phyloP scores from a whole-genome alignment of 2,888 invertebrate species.

The Tortrix viridana region DNA sequence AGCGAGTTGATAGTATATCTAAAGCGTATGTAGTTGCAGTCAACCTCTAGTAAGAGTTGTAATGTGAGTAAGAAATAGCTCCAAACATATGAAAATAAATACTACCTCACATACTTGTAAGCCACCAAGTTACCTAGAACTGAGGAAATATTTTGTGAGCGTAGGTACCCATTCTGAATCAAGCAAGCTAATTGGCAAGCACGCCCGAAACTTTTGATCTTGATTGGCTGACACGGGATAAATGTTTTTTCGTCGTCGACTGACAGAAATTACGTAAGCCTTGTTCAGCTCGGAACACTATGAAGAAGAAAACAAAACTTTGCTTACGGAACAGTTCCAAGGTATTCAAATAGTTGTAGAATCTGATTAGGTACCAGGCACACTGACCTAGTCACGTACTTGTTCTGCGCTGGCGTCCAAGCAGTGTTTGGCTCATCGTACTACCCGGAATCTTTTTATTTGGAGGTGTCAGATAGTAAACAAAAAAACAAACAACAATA shows the following conservation, averaged over 20 bases:
- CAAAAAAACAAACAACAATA: too few relatives aligned
- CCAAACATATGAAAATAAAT: too few relatives aligned
- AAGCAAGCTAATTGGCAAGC: not conserved
- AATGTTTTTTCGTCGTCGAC: not conserved
- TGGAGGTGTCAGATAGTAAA: too few relatives aligned
- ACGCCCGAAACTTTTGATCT: constrained; percentile 3
- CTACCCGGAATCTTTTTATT: not conserved
- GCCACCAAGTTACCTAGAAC: not conserved
- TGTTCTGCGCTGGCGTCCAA: not conserved
- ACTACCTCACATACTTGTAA: too few relatives aligned
- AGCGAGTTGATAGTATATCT: too few relatives aligned
- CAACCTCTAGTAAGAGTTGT: too few relatives aligned
- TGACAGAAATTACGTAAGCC: not conserved
- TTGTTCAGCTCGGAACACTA: not conserved
- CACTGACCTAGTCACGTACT: constrained; percentile 10
- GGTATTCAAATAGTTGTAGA: not conserved
- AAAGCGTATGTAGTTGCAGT: too few relatives aligned
- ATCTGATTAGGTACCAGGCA: not conserved
- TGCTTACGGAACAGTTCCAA: not conserved
- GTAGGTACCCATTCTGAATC: not conserved
- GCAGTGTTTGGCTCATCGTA: not conserved
- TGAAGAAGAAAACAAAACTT: constrained; percentile 7
- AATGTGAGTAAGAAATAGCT: too few relatives aligned
- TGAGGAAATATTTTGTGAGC: not conserved
- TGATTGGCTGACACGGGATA: not conserved